Evolutionary conservation across 1,140 invertebrate species (phyloP).

Genomic region (Magallana angulata): DNA sequence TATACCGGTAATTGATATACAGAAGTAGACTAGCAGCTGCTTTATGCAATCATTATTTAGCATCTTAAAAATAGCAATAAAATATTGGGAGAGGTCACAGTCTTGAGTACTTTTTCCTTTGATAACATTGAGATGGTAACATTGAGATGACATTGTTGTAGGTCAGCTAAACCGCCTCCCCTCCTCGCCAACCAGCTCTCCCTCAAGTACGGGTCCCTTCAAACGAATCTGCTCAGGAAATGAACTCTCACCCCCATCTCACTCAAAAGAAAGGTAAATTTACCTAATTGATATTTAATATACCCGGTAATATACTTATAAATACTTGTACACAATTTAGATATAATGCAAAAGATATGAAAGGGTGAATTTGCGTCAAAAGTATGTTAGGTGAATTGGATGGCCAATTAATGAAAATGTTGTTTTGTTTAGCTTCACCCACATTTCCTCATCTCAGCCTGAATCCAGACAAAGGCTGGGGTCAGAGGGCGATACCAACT

Average conservation of each 20-base stretch:
- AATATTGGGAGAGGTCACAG: too few species aligned
- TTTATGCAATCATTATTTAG: too few species aligned
- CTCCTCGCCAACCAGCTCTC: conserved; percentile 66
- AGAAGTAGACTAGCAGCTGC: too few species aligned
- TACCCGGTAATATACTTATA: background rate
- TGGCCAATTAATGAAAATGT: background rate
- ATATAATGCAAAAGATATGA: too few species aligned
- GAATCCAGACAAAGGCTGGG: conserved; percentile 61
- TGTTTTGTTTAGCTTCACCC: conserved; percentile 33
- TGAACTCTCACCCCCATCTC: conserved; percentile 67
- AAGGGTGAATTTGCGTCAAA: too few species aligned
- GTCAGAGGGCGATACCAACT: conserved; percentile 38
- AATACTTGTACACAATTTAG: too few species aligned
- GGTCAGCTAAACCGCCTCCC: conserved; percentile 53
- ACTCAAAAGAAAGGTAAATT: conserved; percentile 51
- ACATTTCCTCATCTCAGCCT: conserved; percentile 77
- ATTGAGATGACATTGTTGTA: conserved; percentile 4
- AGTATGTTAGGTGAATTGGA: background rate
- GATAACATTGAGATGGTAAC: too few species aligned
- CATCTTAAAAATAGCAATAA: too few species aligned
- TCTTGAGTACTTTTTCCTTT: too few species aligned
- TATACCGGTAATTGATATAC: too few species aligned
- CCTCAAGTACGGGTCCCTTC: conserved; percentile 72
- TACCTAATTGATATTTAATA: background rate
- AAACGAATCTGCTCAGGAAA: conserved; percentile 76